Evolutionary conservation across 1,140 invertebrate species (phyloP), one percentile per base, ranked within the genome.

Genomic region (Rhyzopertha dominica): DNA sequence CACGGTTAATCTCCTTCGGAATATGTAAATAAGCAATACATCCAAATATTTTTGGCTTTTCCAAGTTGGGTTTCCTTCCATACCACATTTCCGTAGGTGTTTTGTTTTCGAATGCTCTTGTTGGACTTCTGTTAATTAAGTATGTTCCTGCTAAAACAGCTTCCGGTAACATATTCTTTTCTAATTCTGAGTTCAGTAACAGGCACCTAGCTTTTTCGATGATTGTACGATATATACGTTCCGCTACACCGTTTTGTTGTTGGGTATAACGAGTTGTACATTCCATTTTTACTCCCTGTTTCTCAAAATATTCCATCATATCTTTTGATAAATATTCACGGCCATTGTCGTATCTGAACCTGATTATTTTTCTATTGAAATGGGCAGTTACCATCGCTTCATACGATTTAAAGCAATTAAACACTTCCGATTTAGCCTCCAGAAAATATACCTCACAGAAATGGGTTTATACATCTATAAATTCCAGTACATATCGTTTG

Each of bases 161-260:
- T 51, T 73, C 65, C 8, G 50, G 53, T 68, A 68, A 73, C 43
- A 67, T 61, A 1, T 3, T 36, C 29, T 66, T 61, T 4, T 38
- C 26, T 16, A 73, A 35, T 5, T 59, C 43, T 28, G 55, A 58
- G 29, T 59, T 40, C 13, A 58, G 43, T 8, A 72, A 23, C 61
- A 71, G 50, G 45, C 51, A 56, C 13, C 63, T 35, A 4, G 67
- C 65, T 35, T 43, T 58, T 44, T 70, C 63, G 5, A 65, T 26
- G n/a, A 70, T 36, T 3, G 61, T 65, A 12, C 67, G 51, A 52
- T 73, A 73, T 19, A 53, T 53, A 19, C 62, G 29, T 40, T 73
- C 69, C 5, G 66, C 60, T 8, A 69, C 49, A 3, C 70, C 69
- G 53, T 74, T 73, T 51, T 71, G 65, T 43, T 71, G 54, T 13